Percentiles rank a stretch among this genome's conserved stretches.
Conservation (phyloP, 2,797 vertebrate species). For the Mus minutoides region DNA sequence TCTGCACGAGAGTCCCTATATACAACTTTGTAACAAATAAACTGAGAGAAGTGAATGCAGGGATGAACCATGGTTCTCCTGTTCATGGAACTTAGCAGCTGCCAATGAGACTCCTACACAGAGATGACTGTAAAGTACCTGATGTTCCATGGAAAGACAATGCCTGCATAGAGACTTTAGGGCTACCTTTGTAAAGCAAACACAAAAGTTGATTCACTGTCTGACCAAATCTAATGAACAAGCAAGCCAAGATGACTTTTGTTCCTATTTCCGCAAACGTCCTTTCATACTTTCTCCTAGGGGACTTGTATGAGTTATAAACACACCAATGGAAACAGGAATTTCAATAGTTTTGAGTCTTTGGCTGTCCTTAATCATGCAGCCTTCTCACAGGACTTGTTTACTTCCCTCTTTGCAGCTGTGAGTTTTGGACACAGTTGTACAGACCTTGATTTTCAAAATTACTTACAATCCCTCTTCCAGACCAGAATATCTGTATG, state of each 20-base stretch:
- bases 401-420: slow-evolving; percentile 78
- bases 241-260: background rate
- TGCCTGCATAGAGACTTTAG: background rate
- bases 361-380: slow-evolving; percentile 51
- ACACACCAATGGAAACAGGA: slow-evolving; percentile 20
- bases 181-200: background rate
- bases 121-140: background rate
- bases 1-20: background rate
- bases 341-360: background rate
- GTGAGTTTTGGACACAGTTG: slow-evolving; percentile 64
- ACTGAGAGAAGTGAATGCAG: background rate
- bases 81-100: background rate
- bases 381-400: slow-evolving; percentile 57
- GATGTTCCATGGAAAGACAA: background rate
- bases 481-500: slow-evolving; percentile 83
- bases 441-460: slow-evolving; percentile 83
- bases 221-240: slow-evolving; percentile 44
- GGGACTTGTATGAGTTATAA: slow-evolving; percentile 37
- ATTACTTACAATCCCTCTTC: slow-evolving; percentile 83
- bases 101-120: background rate
- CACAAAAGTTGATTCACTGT: background rate
- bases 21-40: background rate
- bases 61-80: background rate
- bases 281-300: slow-evolving; percentile 25
- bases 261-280: slow-evolving; percentile 32